Evolutionary conservation across 2,113 vertebrate genomes (phyloP).

Genomic region (Sarotherodon lohbergeri): DNA sequence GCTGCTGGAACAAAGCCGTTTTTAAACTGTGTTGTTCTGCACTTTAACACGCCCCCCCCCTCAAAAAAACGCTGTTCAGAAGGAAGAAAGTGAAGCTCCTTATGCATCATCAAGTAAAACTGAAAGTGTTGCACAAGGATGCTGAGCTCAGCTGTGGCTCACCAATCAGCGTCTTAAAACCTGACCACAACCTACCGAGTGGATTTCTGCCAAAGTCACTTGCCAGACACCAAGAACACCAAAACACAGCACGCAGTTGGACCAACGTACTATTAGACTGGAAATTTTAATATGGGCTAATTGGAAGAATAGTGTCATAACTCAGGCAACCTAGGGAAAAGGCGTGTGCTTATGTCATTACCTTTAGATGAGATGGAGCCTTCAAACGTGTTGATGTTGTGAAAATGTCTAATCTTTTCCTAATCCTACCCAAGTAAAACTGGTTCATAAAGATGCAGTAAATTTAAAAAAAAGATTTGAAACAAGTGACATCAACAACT

Average conservation of each 20-base stretch:
- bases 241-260: background rate
- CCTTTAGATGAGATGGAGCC: background rate
- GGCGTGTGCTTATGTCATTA: background rate
- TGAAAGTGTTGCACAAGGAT: background rate
- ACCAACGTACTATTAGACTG: background rate
- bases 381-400: background rate
- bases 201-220: background rate
- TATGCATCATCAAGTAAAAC: background rate
- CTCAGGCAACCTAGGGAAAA: background rate
- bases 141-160: background rate
- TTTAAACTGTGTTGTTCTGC: background rate
- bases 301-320: background rate
- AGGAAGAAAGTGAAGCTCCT: background rate
- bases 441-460: background rate
- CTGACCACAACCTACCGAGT: background rate
- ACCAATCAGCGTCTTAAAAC: background rate
- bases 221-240: background rate
- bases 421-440: background rate
- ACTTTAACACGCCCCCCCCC: background rate
- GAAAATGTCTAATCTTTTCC: background rate
- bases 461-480: background rate
- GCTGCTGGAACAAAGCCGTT: background rate
- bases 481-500: background rate
- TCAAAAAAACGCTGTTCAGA: background rate
- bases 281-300: background rate